phyloP scores from a whole-genome alignment of 2,113 vertebrate species.

The Ivindomyrus marchei region DNA sequence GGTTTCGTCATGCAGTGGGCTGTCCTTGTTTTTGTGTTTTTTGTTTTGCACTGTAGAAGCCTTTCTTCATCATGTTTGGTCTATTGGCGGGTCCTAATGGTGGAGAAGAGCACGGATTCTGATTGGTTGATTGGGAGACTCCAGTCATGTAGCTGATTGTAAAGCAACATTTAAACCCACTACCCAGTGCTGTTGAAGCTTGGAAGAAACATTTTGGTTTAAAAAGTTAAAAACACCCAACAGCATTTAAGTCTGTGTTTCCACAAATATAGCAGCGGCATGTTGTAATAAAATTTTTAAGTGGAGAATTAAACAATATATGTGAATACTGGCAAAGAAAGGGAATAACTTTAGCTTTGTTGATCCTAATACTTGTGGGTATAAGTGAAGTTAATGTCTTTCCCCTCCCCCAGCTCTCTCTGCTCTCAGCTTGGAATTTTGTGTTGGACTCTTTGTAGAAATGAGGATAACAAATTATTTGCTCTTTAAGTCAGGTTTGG shows the following conservation, averaged over 20 bases:
- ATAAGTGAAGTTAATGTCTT: not conserved
- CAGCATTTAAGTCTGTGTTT: not conserved
- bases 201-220: not conserved
- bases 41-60: constrained; percentile 3
- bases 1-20: not conserved
- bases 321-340: not conserved
- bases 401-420: not conserved
- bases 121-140: not conserved
- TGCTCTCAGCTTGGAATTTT: not conserved
- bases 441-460: not conserved
- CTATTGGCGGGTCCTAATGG: not conserved
- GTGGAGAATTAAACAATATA: not conserved
- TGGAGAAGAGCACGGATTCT: not conserved
- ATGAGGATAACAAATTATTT: not conserved
- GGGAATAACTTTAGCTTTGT: not conserved
- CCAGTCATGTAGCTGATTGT: constrained; percentile 2
- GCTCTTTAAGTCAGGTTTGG: not conserved
- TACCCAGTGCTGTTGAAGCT: not conserved
- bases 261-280: not conserved
- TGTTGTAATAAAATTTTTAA: not conserved
- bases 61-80: not conserved
- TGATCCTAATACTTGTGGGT: not conserved
- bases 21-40: not conserved
- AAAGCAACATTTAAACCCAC: not conserved
- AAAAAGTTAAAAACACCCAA: not conserved